phyloP scores from a whole-genome alignment of 2,797 vertebrate species.

The Pyrocephalus nanus region DNA sequence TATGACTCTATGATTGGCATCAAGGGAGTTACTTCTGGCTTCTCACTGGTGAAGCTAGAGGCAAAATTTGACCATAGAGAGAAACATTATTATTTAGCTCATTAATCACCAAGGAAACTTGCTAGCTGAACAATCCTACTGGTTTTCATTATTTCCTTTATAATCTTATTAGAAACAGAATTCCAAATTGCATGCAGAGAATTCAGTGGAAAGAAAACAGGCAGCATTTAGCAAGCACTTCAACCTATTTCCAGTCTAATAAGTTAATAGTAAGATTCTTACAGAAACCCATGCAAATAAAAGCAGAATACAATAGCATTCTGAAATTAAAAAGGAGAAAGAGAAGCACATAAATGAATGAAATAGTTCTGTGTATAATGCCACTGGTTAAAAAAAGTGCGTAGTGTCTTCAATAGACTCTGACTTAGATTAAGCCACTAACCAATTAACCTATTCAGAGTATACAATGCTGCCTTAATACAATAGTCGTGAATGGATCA shows the following conservation, averaged over 20 bases:
- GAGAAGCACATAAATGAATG: neutral
- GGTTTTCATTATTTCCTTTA: conserved; percentile 38
- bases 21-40: neutral
- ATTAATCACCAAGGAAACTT: conserved; percentile 46
- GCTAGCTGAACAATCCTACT: neutral
- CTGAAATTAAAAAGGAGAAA: conserved; percentile 45
- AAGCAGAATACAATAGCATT: conserved; percentile 49
- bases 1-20: neutral
- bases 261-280: conserved; percentile 44
- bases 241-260: conserved; percentile 1
- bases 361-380: conserved; percentile 31
- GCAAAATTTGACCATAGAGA: conserved; percentile 15
- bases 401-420: conserved; percentile 39
- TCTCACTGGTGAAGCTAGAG: neutral
- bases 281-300: conserved; percentile 25
- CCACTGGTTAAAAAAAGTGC: neutral
- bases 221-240: conserved; percentile 21
- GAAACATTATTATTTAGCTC: conserved; percentile 42
- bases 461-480: conserved; percentile 13
- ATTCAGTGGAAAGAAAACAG: conserved; percentile 7
- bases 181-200: neutral
- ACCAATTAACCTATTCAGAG: conserved; percentile 29
- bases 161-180: conserved; percentile 53
- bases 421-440: conserved; percentile 39
- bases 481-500: neutral